These are phyloP conservation scores for Phyllotreta cruciferae DNA, from an alignment of 2,888 invertebrate genomes.

Conservation along the genomic window DNA sequence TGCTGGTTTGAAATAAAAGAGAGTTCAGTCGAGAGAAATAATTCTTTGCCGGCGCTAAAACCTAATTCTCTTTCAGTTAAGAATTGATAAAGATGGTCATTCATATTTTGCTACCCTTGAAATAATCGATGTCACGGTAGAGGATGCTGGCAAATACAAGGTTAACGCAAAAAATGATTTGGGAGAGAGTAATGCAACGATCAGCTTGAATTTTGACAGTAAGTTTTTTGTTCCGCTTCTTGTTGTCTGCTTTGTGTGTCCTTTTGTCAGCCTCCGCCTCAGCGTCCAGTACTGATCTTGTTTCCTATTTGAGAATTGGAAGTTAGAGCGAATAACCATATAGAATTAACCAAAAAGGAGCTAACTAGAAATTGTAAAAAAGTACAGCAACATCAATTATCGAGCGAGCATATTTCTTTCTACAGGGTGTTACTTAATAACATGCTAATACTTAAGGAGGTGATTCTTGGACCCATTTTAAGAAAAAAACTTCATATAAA, in stretches of 20 bases:
- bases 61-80: constrained; percentile 68
- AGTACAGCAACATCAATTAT: too few relatives aligned
- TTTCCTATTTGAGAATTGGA: constrained; percentile 15
- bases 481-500: too few relatives aligned
- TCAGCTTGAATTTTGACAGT: constrained; percentile 98
- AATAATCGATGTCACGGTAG: constrained; percentile 93
- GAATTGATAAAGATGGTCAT: constrained; percentile 89
- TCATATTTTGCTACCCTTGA: constrained; percentile 93
- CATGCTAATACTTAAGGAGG: too few relatives aligned
- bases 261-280: constrained; percentile 35
- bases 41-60: background rate
- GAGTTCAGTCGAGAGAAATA: too few relatives aligned
- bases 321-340: constrained; percentile 34
- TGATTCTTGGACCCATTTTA: too few relatives aligned
- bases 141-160: constrained; percentile 97
- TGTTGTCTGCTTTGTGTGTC: constrained; percentile 46
- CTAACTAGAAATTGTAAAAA: constrained; percentile 7
- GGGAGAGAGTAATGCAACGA: constrained; percentile 96
- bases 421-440: too few relatives aligned
- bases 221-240: constrained; percentile 65
- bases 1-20: too few relatives aligned
- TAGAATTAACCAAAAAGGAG: constrained; percentile 34
- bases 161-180: constrained; percentile 97
- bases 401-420: too few relatives aligned
- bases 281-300: constrained; percentile 22